phyloP scores from a whole-genome alignment of 2,888 invertebrate genomes.

The Drosophila sordidapex region DNA sequence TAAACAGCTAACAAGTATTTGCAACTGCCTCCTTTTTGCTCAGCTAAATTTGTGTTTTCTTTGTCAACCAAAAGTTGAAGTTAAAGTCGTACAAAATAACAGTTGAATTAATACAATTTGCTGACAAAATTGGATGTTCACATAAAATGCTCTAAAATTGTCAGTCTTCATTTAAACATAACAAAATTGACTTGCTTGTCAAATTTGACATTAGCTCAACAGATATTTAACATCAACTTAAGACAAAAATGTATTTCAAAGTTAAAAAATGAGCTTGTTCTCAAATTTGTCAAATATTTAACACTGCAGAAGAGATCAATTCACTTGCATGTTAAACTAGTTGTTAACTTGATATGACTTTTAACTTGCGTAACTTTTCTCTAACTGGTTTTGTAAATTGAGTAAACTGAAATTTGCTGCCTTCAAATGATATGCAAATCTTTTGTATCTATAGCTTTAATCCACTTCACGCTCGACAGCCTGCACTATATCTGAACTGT shows the following conservation, averaged over 20 bases:
- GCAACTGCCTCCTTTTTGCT: background rate
- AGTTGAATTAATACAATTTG: background rate
- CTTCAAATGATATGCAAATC: constrained; percentile 51
- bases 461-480: constrained; percentile 9
- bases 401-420: constrained; percentile 5
- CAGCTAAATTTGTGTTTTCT: background rate
- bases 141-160: too few species aligned
- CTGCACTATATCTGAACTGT: constrained; percentile 28
- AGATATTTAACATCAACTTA: background rate
- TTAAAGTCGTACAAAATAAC: background rate
- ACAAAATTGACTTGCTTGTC: background rate
- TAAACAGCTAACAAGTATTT: constrained; percentile 4
- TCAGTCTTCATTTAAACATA: background rate
- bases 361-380: too few species aligned
- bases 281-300: background rate
- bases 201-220: background rate
- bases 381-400: background rate
- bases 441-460: constrained; percentile 20
- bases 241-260: background rate
- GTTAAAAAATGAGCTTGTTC: background rate
- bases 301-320: too few species aligned
- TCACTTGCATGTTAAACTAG: background rate
- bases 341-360: background rate
- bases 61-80: background rate
- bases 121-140: background rate